These are phyloP conservation scores for Digitonthophagus gazella DNA, from an alignment of 2,888 invertebrate genomes.

Conservation along the genomic window DNA sequence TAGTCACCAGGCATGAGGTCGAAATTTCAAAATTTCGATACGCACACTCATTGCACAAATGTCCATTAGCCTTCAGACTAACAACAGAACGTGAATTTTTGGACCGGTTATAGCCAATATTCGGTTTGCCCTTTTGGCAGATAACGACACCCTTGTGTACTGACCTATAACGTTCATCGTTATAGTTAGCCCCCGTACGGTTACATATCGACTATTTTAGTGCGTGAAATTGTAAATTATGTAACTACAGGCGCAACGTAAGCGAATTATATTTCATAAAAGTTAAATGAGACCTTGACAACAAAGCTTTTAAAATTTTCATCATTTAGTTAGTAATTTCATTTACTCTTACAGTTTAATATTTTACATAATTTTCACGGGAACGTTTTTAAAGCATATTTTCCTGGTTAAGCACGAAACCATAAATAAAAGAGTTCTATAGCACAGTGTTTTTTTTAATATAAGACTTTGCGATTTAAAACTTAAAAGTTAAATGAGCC, in stretches of 20 bases:
- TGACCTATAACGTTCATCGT: background rate
- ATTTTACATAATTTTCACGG: too few species aligned
- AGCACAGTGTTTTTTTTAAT: too few species aligned
- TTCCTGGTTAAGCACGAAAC: too few species aligned
- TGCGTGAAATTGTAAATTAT: background rate
- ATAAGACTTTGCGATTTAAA: too few species aligned
- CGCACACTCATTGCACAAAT: background rate
- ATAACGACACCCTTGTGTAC: background rate
- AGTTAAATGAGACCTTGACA: too few species aligned
- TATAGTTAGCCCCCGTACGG: background rate
- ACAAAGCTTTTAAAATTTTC: too few species aligned
- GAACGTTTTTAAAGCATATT: too few species aligned
- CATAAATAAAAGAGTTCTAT: too few species aligned
- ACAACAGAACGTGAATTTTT: background rate
- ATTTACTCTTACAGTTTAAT: too few species aligned
- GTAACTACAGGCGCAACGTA: background rate
- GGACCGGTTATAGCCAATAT: background rate
- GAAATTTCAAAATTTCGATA: background rate
- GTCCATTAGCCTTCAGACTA: background rate
- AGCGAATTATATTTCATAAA: background rate
- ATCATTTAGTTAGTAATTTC: too few species aligned
- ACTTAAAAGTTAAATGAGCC: too few species aligned
- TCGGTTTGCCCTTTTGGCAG: background rate
- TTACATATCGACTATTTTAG: background rate
- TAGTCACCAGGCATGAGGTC: background rate